A percentile compares a stretch with the other conserved stretches of the same genome.
phyloP scores from a whole-genome alignment of 2,888 invertebrate genomes.

The Sialis lutaria region DNA sequence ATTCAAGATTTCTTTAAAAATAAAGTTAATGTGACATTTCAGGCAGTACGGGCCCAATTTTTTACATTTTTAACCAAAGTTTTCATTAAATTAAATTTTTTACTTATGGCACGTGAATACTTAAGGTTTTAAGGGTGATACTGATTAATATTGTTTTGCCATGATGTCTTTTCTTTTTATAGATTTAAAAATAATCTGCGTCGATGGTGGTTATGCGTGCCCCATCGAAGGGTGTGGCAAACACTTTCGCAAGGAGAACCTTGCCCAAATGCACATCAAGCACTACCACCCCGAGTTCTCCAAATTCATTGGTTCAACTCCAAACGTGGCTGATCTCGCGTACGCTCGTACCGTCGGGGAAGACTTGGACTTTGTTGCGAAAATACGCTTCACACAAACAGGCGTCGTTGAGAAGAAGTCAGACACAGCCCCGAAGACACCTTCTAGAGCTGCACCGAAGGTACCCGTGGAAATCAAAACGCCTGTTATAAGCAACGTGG shows the following conservation, averaged over 20 bases:
- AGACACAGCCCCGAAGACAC: conserved; percentile 3
- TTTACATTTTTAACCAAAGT: no score
- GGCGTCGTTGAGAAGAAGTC: neutral
- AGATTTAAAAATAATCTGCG: conserved; percentile 28
- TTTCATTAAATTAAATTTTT: no score
- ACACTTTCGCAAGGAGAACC: conserved; percentile 77
- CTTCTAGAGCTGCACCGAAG: conserved; percentile 7
- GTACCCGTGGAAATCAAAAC: conserved; percentile 13
- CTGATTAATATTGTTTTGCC: no score
- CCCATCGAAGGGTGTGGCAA: conserved; percentile 74
- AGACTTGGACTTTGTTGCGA: conserved; percentile 23
- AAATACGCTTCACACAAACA: conserved; percentile 5
- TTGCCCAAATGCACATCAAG: conserved; percentile 85
- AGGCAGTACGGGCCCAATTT: no score
- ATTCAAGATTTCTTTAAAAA: no score
- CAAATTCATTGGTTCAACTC: conserved; percentile 59
- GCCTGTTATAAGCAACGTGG: conserved; percentile 2
- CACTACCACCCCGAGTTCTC: conserved; percentile 78
- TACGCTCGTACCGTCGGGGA: conserved; percentile 58
- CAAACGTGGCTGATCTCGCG: conserved; percentile 73
- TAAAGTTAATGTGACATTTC: no score
- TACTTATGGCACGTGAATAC: no score
- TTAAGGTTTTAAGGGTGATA: no score
- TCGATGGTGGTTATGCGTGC: conserved; percentile 49
- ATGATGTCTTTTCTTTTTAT: no score